Conservation (phyloP, 2,888 invertebrate species). For the Drosophila anomelani region DNA sequence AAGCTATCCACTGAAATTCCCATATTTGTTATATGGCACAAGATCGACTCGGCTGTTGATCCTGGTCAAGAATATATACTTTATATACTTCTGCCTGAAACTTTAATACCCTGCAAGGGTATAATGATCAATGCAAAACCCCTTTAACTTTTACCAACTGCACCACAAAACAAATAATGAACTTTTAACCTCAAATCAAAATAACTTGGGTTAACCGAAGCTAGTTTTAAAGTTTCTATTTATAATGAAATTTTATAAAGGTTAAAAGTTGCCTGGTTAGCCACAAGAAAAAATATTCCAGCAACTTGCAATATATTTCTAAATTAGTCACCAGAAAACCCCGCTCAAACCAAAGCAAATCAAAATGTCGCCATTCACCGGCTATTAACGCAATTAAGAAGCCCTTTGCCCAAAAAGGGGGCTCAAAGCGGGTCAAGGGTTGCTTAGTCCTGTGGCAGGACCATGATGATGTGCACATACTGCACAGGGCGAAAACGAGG, state of each 20-base stretch:
- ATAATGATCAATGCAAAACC: too few relatives aligned
- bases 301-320: background rate
- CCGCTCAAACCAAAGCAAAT: constrained; percentile 38
- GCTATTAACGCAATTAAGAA: constrained; percentile 70
- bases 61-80: too few relatives aligned
- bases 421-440: constrained; percentile 28
- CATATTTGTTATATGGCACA: too few relatives aligned
- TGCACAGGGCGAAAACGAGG: background rate
- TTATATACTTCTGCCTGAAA: too few relatives aligned
- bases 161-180: background rate
- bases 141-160: background rate
- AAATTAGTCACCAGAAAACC: background rate
- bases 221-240: background rate
- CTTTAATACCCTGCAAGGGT: too few relatives aligned
- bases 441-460: constrained; percentile 21
- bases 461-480: background rate
- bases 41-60: too few relatives aligned
- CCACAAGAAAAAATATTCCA: background rate
- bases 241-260: background rate
- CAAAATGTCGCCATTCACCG: constrained; percentile 58
- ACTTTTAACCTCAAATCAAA: background rate
- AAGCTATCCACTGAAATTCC: too few relatives aligned
- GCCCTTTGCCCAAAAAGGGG: constrained; percentile 1
- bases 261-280: background rate
- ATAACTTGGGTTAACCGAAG: background rate